phyloP scores from a whole-genome alignment of 2,113 vertebrate genomes.

The Diphyllodes magnificus region DNA sequence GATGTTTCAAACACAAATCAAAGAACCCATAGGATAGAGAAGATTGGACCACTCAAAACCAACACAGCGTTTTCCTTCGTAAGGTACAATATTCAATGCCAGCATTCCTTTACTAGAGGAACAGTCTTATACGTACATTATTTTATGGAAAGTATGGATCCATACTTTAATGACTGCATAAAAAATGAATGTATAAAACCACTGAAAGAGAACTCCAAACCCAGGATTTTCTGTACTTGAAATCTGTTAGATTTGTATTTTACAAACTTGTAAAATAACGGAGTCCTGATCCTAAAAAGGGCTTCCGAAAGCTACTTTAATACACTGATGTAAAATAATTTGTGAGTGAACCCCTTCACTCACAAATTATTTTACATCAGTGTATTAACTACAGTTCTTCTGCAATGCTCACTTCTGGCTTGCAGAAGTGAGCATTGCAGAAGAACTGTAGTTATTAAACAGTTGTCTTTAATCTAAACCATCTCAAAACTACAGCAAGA shows the following conservation, averaged over 20 bases:
- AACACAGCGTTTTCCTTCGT: background rate
- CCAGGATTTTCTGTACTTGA: background rate
- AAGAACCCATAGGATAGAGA: background rate
- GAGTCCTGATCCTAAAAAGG: background rate
- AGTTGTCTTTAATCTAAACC: background rate
- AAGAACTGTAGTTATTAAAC: background rate
- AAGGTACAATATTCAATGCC: background rate
- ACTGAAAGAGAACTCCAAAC: background rate
- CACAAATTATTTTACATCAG: no score
- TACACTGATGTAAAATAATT: background rate
- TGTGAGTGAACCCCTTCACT: background rate
- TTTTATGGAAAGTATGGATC: background rate
- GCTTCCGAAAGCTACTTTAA: background rate
- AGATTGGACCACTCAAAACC: background rate
- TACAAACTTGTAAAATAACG: background rate
- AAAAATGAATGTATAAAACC: background rate
- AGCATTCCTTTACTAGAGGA: background rate
- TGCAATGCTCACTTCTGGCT: no score
- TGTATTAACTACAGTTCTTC: no score
- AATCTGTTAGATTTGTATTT: background rate
- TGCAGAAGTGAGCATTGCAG: background rate
- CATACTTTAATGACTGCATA: background rate
- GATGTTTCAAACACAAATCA: constrained; percentile 1
- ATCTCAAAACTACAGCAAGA: background rate
- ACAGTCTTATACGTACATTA: background rate